Evolutionary conservation across 2,797 vertebrate species (phyloP).

Genomic region (Atherinosoma microstoma): DNA sequence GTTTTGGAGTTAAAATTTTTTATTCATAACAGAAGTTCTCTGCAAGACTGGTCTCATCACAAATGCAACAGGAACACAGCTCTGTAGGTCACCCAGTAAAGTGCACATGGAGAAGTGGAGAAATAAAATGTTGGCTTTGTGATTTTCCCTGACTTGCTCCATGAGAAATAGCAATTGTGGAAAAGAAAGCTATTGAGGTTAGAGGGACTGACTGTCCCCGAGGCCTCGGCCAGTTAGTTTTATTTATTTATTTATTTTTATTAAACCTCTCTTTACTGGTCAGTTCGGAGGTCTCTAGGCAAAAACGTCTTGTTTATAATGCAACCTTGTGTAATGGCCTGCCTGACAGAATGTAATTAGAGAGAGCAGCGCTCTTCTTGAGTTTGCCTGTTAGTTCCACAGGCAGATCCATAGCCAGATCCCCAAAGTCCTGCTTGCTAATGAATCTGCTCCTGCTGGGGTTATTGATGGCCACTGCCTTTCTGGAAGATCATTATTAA

Average conservation of each 20-base stretch:
- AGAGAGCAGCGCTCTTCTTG: conserved; percentile 70
- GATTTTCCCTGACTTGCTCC: conserved; percentile 42
- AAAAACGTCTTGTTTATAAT: conserved; percentile 76
- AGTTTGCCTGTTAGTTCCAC: conserved; percentile 65
- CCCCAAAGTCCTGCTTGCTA: conserved; percentile 73
- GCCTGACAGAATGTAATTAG: conserved; percentile 83
- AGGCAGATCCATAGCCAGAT: conserved; percentile 77
- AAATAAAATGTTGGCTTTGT: conserved; percentile 23
- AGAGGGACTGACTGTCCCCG: conserved; percentile 48
- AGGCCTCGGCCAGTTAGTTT: conserved; percentile 66
- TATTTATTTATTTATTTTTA: conserved; percentile 51
- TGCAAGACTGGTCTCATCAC: conserved; percentile 6
- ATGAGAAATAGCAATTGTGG: conserved; percentile 46
- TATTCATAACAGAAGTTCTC: conserved; percentile 2
- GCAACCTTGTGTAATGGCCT: conserved; percentile 77
- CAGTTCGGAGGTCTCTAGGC: conserved; percentile 73
- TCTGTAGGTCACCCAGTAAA: conserved; percentile 27
- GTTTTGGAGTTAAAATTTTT: conserved; percentile 16
- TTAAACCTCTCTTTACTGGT: conserved; percentile 79
- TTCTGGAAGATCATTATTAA: conserved; percentile 74
- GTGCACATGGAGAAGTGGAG: conserved; percentile 9
- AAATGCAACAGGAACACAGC: conserved; percentile 17
- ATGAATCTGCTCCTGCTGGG: conserved; percentile 74
- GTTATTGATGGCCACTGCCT: conserved; percentile 73
- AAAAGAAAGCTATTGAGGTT: conserved; percentile 40